Conservation (phyloP, 2,888 invertebrate species). For the Drosophila mercatorum region DNA sequence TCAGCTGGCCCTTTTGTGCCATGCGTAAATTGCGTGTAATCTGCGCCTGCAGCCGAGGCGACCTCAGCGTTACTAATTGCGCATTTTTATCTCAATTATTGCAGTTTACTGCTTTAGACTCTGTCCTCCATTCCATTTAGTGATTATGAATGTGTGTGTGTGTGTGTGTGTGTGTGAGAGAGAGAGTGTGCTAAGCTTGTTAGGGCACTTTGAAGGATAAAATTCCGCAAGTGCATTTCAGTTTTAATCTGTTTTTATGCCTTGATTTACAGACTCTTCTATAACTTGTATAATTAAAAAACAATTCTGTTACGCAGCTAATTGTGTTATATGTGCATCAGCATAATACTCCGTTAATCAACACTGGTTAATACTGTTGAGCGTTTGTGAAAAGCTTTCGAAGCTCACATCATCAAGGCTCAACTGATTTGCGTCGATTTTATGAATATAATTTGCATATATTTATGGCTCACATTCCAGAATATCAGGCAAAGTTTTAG, state of each 20-base stretch:
- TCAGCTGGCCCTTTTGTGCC: conserved; percentile 20
- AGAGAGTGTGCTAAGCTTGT: conserved; percentile 7
- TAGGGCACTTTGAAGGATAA: conserved; percentile 23
- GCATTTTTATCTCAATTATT: conserved; percentile 76
- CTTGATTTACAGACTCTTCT: neutral
- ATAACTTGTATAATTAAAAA: neutral
- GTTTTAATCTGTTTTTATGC: neutral
- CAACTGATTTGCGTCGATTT: neutral
- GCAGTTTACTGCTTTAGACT: conserved; percentile 55
- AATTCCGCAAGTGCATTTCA: conserved; percentile 22
- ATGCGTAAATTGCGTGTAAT: conserved; percentile 69
- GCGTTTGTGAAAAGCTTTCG: neutral
- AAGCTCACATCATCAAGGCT: neutral
- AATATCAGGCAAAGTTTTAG: conserved; percentile 2
- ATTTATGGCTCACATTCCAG: neutral
- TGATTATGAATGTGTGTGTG: conserved; percentile 11
- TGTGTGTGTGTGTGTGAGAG: conserved; percentile 18
- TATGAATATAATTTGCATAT: neutral
- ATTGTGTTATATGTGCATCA: neutral
- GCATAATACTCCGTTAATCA: neutral
- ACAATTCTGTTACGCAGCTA: neutral
- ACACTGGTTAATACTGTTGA: neutral
- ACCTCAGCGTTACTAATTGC: conserved; percentile 65
- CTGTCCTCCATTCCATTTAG: conserved; percentile 5
- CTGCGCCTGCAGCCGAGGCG: conserved; percentile 40